A percentile compares a stretch with the other conserved stretches of the same genome.
Conservation (phyloP, 2,113 vertebrate species). For the Cochlearius cochlearius region DNA sequence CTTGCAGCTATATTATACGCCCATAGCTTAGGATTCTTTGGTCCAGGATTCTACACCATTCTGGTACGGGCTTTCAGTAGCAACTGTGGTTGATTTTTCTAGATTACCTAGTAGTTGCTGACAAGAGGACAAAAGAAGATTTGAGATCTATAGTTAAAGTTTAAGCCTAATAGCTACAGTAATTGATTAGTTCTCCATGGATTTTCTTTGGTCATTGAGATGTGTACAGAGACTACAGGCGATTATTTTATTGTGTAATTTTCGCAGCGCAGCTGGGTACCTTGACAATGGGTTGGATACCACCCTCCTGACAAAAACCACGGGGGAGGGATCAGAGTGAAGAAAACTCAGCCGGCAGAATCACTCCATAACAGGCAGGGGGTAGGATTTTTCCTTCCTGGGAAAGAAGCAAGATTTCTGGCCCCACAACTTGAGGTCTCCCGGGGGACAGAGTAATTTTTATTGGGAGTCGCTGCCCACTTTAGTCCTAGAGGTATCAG, state of each 20-base stretch:
- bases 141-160: conserved; percentile 45
- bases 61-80: neutral
- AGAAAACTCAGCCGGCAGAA: neutral
- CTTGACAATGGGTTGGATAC: conserved; percentile 7
- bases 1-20: neutral
- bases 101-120: neutral
- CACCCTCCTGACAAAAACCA: conserved; percentile 19
- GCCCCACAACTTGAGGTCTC: neutral
- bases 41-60: neutral
- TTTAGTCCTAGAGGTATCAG: neutral
- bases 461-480: neutral
- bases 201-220: conserved; percentile 50
- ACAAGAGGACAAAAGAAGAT: conserved; percentile 47
- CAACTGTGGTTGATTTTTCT: neutral
- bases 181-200: conserved; percentile 59
- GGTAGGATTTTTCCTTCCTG: conserved; percentile 18
- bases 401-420: conserved; percentile 26
- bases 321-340: neutral
- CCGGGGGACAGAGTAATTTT: neutral
- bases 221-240: conserved; percentile 16
- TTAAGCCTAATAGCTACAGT: conserved; percentile 57
- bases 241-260: conserved; percentile 60
- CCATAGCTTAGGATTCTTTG: neutral
- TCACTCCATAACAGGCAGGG: neutral
- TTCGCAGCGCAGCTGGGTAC: neutral